Percentiles rank a stretch among this genome's conserved stretches.
Evolutionary conservation across 2,888 invertebrate genomes (phyloP).

Genomic region (Phalangium opilio): DNA sequence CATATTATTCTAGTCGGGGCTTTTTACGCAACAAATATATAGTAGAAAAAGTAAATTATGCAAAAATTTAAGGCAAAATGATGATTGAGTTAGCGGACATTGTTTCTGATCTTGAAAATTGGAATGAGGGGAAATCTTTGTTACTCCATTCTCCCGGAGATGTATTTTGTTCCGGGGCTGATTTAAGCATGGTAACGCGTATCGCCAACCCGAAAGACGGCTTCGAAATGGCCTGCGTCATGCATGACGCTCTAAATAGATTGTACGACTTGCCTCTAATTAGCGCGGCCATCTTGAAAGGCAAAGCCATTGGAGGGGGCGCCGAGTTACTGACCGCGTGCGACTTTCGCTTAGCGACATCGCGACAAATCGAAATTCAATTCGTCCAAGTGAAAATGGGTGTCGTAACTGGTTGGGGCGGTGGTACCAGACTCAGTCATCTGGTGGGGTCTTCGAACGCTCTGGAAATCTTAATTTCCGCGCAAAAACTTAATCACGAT

Average conservation of each 20-base stretch:
- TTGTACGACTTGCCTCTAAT: slow-evolving; percentile 35
- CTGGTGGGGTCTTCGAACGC: slow-evolving; percentile 33
- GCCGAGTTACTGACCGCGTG: slow-evolving; percentile 38
- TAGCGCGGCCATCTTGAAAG: slow-evolving; percentile 36
- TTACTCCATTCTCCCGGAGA: slow-evolving; percentile 2
- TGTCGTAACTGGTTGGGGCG: slow-evolving; percentile 39
- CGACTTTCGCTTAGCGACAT: slow-evolving; percentile 36
- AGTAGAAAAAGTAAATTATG: too few relatives aligned
- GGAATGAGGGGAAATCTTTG: slow-evolving; percentile 33
- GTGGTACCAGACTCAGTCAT: slow-evolving; percentile 32
- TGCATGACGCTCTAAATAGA: slow-evolving; percentile 33
- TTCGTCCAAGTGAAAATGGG: slow-evolving; percentile 38
- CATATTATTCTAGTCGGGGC: too few relatives aligned
- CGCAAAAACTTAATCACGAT: slow-evolving; percentile 26
- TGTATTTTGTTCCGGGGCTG: slow-evolving; percentile 32
- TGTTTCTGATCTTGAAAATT: slow-evolving; percentile 33
- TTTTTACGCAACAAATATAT: too few relatives aligned
- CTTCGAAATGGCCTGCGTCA: slow-evolving; percentile 32
- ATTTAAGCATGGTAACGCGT: slow-evolving; percentile 25
- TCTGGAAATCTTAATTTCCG: slow-evolving; percentile 31
- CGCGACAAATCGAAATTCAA: slow-evolving; percentile 30
- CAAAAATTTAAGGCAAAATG: slow-evolving; percentile 34
- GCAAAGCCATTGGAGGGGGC: slow-evolving; percentile 40
- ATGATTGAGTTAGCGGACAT: slow-evolving; percentile 37
- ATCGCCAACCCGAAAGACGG: slow-evolving; percentile 29